Evolutionary conservation across 2,888 invertebrate species (phyloP), one percentile per base, ranked within the genome.

Genomic region (Mimas tiliae): DNA sequence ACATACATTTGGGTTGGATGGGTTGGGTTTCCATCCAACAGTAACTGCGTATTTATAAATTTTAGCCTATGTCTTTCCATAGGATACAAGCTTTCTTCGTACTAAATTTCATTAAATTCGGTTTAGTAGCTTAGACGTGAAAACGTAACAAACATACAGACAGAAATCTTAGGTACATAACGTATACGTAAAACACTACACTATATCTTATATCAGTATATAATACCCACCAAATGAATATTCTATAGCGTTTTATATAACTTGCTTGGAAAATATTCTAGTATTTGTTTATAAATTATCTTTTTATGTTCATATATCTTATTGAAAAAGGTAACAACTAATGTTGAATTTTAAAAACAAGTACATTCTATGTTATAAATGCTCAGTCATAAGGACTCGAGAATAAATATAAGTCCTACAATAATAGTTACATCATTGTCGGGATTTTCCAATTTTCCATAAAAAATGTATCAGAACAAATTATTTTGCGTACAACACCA

Each of bases 391-490:
- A 14, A 11, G 19, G 50, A 50, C 9, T 19, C 0, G 3, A 50
- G 1, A 50, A 50, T 0, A 50, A 50, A 9, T 50, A 16, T 50
- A 50, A 50, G 1, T 6, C 6, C 6, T 50, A 27, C 19, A 19
- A 19, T 16, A 1, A 48, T 19, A 19, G 50, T 62, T 65, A 51
- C 38, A 38, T 62, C 45, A 65, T n/a, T 19, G 3, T 48, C 45
- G 38, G 42, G 19, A 42, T 58, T 58, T 21, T 58, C 58, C 58
- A 16, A 70, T 52, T 21, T 52, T 6, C 27, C 21, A 52, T 52
- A 72, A 73, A 38, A 72, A 71, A 67, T 72, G 66, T 66, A 65
- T 50, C 65, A 68, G 16, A 53, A 45, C 70, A 69, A 68, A 48
- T 68, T 55, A 73, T 67, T 68, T 68, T 69, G 68, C 69, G 66